phyloP scores from a whole-genome alignment of 2,888 invertebrate genomes.

The Punctoribates punctum region DNA sequence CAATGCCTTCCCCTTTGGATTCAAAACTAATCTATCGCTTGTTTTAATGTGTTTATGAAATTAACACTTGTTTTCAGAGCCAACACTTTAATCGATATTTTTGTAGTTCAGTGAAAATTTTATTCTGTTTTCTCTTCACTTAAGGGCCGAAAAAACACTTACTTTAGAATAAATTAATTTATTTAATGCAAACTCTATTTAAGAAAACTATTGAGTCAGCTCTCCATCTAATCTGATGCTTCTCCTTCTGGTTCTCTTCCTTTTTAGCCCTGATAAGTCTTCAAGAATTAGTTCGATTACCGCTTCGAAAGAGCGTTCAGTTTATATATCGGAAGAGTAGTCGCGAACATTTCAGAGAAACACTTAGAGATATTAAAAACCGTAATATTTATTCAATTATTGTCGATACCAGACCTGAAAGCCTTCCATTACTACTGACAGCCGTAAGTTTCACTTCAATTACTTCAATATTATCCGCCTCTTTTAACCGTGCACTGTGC shows the following conservation, averaged over 20 bases:
- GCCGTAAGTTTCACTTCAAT: constrained; percentile 66
- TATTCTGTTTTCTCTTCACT: too few species aligned
- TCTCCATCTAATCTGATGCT: too few species aligned
- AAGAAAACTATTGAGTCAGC: not conserved
- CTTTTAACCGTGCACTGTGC: not conserved
- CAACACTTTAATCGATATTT: too few species aligned
- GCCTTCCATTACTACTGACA: constrained; percentile 75
- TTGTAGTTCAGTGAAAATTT: too few species aligned
- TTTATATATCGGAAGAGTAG: constrained; percentile 67
- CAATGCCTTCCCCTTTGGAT: too few species aligned
- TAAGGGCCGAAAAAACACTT: too few species aligned
- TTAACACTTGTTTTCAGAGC: too few species aligned
- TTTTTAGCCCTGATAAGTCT: constrained; percentile 72
- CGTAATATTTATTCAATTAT: constrained; percentile 82
- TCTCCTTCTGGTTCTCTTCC: constrained; percentile 30
- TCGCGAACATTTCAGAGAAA: constrained; percentile 66
- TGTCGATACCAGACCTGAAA: constrained; percentile 72
- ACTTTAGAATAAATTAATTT: too few species aligned
- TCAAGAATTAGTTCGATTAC: constrained; percentile 70
- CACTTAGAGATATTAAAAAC: constrained; percentile 75
- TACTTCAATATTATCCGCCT: not conserved
- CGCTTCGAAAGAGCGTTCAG: constrained; percentile 58
- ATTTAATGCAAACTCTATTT: not conserved
- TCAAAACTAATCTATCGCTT: too few species aligned
- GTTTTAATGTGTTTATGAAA: too few species aligned